Evolutionary conservation across 2,113 vertebrate genomes (phyloP).

Genomic region (Diadophis punctatus): DNA sequence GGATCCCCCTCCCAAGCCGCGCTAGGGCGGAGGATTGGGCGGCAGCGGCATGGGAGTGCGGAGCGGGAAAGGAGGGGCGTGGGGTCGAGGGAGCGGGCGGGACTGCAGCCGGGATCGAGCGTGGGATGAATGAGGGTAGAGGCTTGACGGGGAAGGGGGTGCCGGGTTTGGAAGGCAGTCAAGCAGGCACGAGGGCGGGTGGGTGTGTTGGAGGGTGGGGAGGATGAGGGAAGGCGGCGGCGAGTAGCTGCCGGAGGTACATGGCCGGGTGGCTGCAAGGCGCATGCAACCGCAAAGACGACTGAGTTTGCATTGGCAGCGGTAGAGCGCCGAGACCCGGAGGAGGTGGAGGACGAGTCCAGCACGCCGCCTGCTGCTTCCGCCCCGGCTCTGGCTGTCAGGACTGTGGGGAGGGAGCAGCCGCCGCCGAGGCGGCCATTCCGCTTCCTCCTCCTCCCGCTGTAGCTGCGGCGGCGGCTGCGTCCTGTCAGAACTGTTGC

Average conservation of each 20-base stretch:
- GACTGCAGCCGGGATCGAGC: background rate
- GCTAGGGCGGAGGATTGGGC: background rate
- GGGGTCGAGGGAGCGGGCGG: background rate
- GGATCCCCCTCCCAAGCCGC: background rate
- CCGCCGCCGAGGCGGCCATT: constrained; percentile 40
- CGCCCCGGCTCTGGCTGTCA: constrained; percentile 68
- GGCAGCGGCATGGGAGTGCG: background rate
- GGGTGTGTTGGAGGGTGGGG: constrained; percentile 41
- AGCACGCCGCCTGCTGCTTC: constrained; percentile 67
- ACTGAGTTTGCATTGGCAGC: constrained; percentile 49
- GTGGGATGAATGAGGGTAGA: constrained; percentile 20
- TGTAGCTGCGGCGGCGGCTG: constrained; percentile 57
- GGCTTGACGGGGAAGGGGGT: constrained; percentile 26
- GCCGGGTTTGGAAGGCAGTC: background rate
- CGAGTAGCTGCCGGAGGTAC: background rate
- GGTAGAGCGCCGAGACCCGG: constrained; percentile 12
- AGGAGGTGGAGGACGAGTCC: constrained; percentile 36
- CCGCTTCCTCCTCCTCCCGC: constrained; percentile 48
- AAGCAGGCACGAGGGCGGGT: background rate
- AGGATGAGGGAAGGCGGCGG: background rate
- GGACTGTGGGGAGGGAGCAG: constrained; percentile 42
- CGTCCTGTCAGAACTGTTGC: constrained; percentile 81
- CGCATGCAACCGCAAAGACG: constrained; percentile 38
- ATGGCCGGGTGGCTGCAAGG: constrained; percentile 41
- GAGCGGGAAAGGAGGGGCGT: background rate